phyloP scores from a whole-genome alignment of 1,140 invertebrate genomes.

The Babylonia areolata region DNA sequence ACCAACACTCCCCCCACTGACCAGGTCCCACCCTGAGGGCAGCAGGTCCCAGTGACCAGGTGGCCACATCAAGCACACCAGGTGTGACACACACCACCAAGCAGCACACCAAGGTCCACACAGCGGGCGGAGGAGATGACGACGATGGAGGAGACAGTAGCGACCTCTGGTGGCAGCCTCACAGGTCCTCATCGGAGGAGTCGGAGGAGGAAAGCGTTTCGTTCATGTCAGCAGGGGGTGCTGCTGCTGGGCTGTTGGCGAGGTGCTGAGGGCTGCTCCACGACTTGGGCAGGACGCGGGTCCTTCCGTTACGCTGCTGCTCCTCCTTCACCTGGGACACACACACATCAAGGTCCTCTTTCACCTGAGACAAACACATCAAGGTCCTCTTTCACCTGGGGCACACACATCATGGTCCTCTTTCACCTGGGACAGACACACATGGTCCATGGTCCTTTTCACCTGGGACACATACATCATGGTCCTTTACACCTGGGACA shows the following conservation, averaged over 20 bases:
- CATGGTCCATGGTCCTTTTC: no score
- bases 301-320: slow-evolving; percentile 43
- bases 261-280: slow-evolving; percentile 65
- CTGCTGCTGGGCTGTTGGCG: slow-evolving; percentile 42
- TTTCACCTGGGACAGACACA: background rate
- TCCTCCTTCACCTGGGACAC: background rate
- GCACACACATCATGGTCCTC: background rate
- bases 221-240: slow-evolving; percentile 61
- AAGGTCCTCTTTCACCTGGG: background rate
- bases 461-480: background rate
- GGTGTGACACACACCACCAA: background rate
- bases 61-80: background rate
- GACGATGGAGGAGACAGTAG: background rate
- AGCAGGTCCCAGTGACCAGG: no score
- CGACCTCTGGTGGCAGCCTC: slow-evolving; percentile 4
- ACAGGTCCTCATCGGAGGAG: slow-evolving; percentile 50
- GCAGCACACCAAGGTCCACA: background rate
- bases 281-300: slow-evolving; percentile 53
- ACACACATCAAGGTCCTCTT: background rate
- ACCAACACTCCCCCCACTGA: background rate
- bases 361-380: background rate
- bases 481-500: background rate
- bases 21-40: no score
- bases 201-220: slow-evolving; percentile 63
- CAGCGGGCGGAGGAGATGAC: background rate